Percentiles rank a stretch among this genome's conserved stretches.
Conservation (phyloP, 64 coral and sea anemone genomes). For the Pocillopora verrucosa region DNA sequence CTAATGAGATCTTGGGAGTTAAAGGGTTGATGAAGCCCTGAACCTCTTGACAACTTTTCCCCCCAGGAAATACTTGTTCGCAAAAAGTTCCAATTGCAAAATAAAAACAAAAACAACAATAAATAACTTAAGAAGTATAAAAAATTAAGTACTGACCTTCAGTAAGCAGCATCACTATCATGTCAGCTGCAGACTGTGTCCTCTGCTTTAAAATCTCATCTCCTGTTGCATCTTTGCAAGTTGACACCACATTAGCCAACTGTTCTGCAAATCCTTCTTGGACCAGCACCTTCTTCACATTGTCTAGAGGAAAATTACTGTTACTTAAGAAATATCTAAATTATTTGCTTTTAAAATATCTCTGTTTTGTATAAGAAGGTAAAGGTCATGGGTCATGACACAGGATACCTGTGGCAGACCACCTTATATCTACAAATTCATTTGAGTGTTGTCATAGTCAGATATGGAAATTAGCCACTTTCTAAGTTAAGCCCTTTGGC, state of each 20-base stretch:
- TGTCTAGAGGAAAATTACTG: constrained; percentile 41
- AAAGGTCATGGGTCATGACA: no score
- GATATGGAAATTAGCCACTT: no score
- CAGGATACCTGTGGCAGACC: no score
- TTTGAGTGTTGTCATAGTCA: no score
- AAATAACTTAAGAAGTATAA: neutral
- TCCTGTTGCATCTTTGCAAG: constrained; percentile 23
- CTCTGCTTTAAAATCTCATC: constrained; percentile 69
- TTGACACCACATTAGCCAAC: constrained; percentile 58
- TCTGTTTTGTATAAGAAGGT: no score
- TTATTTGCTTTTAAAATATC: no score
- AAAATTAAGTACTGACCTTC: constrained; percentile 44
- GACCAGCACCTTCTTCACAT: constrained; percentile 77
- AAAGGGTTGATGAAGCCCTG: no score
- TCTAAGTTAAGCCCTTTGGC: no score
- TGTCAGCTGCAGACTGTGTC: constrained; percentile 71
- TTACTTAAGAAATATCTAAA: no score
- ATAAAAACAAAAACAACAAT: neutral
- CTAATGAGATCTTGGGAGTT: no score
- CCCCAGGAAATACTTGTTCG: neutral
- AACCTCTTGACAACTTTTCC: no score
- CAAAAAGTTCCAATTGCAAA: neutral
- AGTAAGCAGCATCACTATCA: constrained; percentile 77
- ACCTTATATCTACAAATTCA: no score
- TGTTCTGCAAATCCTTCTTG: constrained; percentile 56